Conservation (phyloP, 2,888 invertebrate genomes). For the Cartodere bifasciata region DNA sequence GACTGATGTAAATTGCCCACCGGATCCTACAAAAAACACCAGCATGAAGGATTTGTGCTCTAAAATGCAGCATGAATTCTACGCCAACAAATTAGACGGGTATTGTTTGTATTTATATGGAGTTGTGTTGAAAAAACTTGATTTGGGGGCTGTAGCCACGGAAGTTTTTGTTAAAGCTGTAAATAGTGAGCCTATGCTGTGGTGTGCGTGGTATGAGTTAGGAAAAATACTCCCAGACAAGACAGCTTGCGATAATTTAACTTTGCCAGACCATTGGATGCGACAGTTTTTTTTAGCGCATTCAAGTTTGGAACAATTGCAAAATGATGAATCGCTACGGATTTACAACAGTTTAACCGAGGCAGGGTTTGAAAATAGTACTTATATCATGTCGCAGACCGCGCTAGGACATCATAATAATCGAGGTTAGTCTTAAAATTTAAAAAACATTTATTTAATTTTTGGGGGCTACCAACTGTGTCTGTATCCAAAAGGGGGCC, state of each 20-base stretch:
- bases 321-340: conserved; percentile 80
- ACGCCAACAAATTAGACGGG: conserved; percentile 62
- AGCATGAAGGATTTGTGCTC: conserved; percentile 43
- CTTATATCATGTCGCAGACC: conserved; percentile 83
- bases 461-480: too few species aligned
- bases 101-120: conserved; percentile 84
- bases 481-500: too few species aligned
- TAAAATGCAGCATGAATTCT: conserved; percentile 44
- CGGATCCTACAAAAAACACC: conserved; percentile 41
- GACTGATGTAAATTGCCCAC: conserved; percentile 44
- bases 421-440: conserved; percentile 70
- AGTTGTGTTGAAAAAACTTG: conserved; percentile 76
- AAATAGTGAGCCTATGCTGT: conserved; percentile 68
- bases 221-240: conserved; percentile 61
- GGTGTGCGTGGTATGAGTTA: conserved; percentile 93
- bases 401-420: conserved; percentile 88
- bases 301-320: conserved; percentile 77
- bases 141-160: conserved; percentile 65
- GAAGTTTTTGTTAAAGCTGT: conserved; percentile 70
- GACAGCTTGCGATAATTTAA: conserved; percentile 53
- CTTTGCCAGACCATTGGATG: conserved; percentile 86
- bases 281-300: conserved; percentile 84
- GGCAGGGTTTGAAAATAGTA: conserved; percentile 75
- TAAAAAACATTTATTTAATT: too few species aligned
- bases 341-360: conserved; percentile 64